These are phyloP conservation scores for Brachyrhaphis roseni DNA, from an alignment of 2,797 vertebrate species.

Conservation along the genomic window DNA sequence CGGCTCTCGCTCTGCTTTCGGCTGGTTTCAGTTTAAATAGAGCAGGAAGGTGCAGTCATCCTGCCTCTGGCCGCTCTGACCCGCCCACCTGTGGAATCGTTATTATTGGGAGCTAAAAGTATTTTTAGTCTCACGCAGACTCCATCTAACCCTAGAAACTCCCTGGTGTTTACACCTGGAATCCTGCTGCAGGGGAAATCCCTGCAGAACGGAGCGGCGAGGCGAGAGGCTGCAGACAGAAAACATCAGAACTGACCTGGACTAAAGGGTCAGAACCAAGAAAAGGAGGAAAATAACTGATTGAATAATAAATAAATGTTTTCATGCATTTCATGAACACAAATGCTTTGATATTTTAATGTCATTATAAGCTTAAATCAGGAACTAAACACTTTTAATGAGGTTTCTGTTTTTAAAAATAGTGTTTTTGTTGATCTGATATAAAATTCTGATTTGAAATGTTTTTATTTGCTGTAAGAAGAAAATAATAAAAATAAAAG, in stretches of 20 bases:
- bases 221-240: neutral
- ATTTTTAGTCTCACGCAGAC: conserved; percentile 63
- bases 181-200: conserved; percentile 15
- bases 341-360: too few relatives aligned
- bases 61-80: conserved; percentile 40
- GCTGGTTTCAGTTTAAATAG: conserved; percentile 53
- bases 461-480: too few relatives aligned
- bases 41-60: conserved; percentile 50
- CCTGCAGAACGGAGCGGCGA: conserved; percentile 4
- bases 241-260: neutral
- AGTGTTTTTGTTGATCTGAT: too few relatives aligned
- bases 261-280: too few relatives aligned
- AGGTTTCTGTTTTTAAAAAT: too few relatives aligned
- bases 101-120: conserved; percentile 39
- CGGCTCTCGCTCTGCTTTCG: conserved; percentile 5
- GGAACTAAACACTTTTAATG: too few relatives aligned
- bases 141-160: neutral
- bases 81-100: conserved; percentile 49
- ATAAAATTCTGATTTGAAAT: too few relatives aligned
- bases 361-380: too few relatives aligned
- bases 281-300: too few relatives aligned
- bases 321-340: neutral
- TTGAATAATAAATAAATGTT: neutral
- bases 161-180: neutral
- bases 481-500: too few relatives aligned